Conservation (phyloP, 2,888 invertebrate genomes). For the Pogonocherus hispidulus region DNA sequence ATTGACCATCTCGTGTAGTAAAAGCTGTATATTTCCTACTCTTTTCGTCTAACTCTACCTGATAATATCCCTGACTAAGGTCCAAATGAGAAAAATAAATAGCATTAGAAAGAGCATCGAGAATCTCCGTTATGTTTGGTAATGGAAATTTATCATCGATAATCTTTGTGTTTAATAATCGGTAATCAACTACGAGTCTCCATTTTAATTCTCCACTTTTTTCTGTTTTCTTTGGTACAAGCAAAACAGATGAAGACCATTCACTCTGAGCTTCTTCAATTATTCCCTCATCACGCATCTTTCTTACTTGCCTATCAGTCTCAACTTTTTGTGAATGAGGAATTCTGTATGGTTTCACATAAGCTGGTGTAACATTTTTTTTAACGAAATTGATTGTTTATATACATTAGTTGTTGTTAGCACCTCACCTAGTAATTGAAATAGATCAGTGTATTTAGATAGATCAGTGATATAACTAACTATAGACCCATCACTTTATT, state of each 20-base stretch:
- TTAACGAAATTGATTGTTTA: constrained; percentile 13
- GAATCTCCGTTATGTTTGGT: constrained; percentile 43
- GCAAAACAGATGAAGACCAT: not conserved
- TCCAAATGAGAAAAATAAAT: constrained; percentile 49
- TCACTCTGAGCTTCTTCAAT: constrained; percentile 6
- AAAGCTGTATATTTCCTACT: not conserved
- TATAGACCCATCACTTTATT: too few relatives aligned
- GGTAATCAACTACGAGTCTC: constrained; percentile 33
- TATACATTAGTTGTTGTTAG: constrained; percentile 25
- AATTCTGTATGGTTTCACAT: constrained; percentile 32
- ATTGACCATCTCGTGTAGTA: not conserved
- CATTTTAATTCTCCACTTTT: constrained; percentile 29
- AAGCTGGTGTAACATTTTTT: constrained; percentile 9
- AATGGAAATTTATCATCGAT: constrained; percentile 39
- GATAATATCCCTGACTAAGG: constrained; percentile 46
- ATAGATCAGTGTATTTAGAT: not conserved
- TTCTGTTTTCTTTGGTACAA: constrained; percentile 34
- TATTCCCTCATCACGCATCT: constrained; percentile 19
- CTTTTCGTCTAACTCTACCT: not conserved
- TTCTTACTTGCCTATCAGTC: constrained; percentile 25
- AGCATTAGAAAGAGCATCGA: constrained; percentile 49
- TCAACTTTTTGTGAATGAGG: constrained; percentile 26
- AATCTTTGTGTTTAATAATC: constrained; percentile 24
- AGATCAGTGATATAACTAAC: too few relatives aligned
- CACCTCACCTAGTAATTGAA: constrained; percentile 26